Percentiles rank a stretch among this genome's conserved stretches.
Conservation (phyloP, 2,888 invertebrate genomes). For the Phania funesta region DNA sequence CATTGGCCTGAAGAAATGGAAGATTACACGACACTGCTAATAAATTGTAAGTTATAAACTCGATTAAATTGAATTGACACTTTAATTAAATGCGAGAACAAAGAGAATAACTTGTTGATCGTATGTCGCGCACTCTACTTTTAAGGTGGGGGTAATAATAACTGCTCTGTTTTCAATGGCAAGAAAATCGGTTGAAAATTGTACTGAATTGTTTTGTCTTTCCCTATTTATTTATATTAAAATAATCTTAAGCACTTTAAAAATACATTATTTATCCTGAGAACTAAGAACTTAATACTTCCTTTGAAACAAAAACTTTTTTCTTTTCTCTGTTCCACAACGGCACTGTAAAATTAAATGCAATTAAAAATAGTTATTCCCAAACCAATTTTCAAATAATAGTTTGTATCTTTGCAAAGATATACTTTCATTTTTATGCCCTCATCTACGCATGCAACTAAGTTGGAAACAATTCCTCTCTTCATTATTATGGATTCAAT, state of each 20-base stretch:
- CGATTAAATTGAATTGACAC: too few species aligned
- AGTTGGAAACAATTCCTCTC: neutral
- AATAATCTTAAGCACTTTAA: neutral
- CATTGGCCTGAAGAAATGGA: neutral
- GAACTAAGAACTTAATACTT: neutral
- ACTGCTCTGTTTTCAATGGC: too few species aligned
- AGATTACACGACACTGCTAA: neutral
- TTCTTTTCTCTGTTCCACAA: neutral
- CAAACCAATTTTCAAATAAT: neutral
- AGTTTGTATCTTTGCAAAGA: neutral
- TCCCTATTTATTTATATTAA: too few species aligned
- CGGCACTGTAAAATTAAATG: neutral
- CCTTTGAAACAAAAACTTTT: too few species aligned
- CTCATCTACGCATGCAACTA: neutral
- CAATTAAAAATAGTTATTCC: neutral
- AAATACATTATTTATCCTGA: neutral
- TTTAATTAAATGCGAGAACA: too few species aligned
- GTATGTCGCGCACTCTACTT: too few species aligned
- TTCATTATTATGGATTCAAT: neutral
- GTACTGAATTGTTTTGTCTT: too few species aligned
- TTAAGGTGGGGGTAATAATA: too few species aligned
- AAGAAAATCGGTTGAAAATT: too few species aligned
- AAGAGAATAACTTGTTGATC: too few species aligned
- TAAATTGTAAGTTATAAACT: slow-evolving; percentile 5
- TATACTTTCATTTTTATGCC: neutral